A percentile compares a stretch with the other conserved stretches of the same genome.
Evolutionary conservation across 2,113 vertebrate species (phyloP).

Genomic region (Amphilophus citrinellus): DNA sequence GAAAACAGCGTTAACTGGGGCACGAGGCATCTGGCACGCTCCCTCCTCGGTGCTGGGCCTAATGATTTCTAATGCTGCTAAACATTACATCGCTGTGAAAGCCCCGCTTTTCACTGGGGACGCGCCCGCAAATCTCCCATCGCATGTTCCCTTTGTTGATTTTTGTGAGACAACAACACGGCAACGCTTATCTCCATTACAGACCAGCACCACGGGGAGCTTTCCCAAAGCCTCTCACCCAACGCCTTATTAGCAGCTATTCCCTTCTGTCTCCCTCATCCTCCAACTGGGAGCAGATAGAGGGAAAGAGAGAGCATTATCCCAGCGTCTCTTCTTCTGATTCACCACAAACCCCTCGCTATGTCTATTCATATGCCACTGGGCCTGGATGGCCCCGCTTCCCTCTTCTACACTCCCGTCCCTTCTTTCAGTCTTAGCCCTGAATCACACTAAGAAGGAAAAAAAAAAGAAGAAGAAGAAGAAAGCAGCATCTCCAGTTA

Average conservation of each 20-base stretch:
- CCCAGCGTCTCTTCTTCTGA: constrained; percentile 48
- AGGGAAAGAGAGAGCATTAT: constrained; percentile 52
- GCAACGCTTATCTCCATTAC: constrained; percentile 80
- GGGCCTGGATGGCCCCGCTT: constrained; percentile 48
- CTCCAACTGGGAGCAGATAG: constrained; percentile 65
- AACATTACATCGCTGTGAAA: constrained; percentile 71
- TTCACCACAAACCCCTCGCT: constrained; percentile 20
- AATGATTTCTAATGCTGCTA: constrained; percentile 83
- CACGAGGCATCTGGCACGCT: constrained; percentile 56
- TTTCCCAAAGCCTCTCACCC: constrained; percentile 79
- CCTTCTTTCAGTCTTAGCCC: constrained; percentile 49
- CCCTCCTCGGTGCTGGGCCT: constrained; percentile 64
- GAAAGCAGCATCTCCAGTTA: constrained; percentile 44
- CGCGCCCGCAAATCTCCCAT: constrained; percentile 78
- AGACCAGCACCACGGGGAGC: constrained; percentile 76
- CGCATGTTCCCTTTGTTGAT: constrained; percentile 84
- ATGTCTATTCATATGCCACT: constrained; percentile 50
- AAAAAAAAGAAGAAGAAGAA: not conserved
- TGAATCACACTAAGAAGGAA: constrained; percentile 37
- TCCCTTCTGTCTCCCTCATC: constrained; percentile 66
- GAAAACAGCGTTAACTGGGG: constrained; percentile 67
- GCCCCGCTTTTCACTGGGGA: constrained; percentile 70
- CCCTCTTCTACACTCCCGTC: constrained; percentile 11
- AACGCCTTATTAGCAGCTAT: constrained; percentile 76
- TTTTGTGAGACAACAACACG: constrained; percentile 78